Percentiles rank a stretch among this genome's conserved stretches.
Evolutionary conservation across 1,140 invertebrate species (phyloP).

Genomic region (Nomia melanderi): DNA sequence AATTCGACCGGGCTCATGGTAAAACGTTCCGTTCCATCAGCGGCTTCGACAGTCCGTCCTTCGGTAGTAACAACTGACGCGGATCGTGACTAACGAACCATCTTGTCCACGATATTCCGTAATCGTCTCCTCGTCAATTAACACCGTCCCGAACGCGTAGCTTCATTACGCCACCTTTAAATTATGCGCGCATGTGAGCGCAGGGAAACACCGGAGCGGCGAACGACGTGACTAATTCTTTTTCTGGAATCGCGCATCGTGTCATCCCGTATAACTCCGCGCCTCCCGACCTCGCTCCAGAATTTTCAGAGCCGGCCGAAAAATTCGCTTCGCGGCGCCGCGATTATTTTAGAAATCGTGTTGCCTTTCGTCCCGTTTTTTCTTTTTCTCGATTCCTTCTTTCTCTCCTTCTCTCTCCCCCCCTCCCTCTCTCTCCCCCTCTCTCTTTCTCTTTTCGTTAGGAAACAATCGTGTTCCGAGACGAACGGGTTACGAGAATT

Average conservation of each 20-base stretch:
- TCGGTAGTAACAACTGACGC: conserved; percentile 65
- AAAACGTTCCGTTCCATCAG: background rate
- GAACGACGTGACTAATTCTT: conserved; percentile 46
- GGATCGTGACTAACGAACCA: conserved; percentile 69
- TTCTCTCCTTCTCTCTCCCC: no score
- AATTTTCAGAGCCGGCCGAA: conserved; percentile 21
- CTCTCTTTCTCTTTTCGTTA: background rate
- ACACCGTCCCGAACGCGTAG: conserved; percentile 58
- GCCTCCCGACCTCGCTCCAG: conserved; percentile 44
- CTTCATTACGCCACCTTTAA: conserved; percentile 69
- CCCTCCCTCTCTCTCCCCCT: background rate
- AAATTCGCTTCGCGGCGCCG: background rate
- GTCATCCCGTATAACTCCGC: background rate
- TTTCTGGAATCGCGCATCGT: conserved; percentile 41
- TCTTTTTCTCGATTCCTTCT: no score
- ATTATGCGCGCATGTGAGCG: conserved; percentile 53
- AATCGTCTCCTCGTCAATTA: conserved; percentile 72
- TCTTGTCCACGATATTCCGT: conserved; percentile 70
- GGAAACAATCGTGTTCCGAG: background rate
- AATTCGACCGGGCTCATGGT: conserved; percentile 21
- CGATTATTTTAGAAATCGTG: background rate
- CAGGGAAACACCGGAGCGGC: background rate
- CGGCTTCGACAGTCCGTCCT: conserved; percentile 43
- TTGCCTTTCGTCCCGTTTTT: no score
- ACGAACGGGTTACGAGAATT: background rate